A percentile compares a stretch with the other conserved stretches of the same genome.
phyloP scores from a whole-genome alignment of 2,797 vertebrate species.

The Dendrocincla tyrannina region DNA sequence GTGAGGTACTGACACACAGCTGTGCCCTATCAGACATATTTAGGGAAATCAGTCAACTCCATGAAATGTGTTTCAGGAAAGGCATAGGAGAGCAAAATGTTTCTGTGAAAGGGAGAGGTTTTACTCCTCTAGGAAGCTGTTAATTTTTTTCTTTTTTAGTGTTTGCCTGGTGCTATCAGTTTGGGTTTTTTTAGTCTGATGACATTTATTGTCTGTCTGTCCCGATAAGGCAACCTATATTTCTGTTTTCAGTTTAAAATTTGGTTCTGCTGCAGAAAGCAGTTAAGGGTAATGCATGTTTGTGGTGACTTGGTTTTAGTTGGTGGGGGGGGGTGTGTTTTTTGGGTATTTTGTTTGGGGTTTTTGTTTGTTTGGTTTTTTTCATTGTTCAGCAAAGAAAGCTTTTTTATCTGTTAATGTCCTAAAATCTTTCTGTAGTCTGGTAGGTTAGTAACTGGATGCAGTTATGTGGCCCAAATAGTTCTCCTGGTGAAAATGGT shows the following conservation, averaged over 20 bases:
- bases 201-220: background rate
- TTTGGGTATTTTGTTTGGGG: background rate
- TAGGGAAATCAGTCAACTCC: background rate
- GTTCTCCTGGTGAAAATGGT: background rate
- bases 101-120: fast-evolving
- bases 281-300: fast-evolving
- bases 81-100: fast-evolving
- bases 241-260: background rate
- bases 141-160: fast-evolving
- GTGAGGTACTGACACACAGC: background rate
- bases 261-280: fast-evolving
- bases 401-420: background rate
- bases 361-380: too few relatives aligned
- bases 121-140: fast-evolving
- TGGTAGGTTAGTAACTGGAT: background rate
- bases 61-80: background rate
- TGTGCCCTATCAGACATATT: background rate
- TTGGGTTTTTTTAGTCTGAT: background rate
- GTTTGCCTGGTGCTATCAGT: fast-evolving
- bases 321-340: background rate
- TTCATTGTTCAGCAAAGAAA: fast-evolving
- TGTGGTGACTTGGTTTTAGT: background rate
- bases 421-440: background rate
- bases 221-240: fast-evolving
- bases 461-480: background rate